Percentiles rank a stretch among this genome's conserved stretches.
Evolutionary conservation across 1,140 invertebrate genomes (phyloP).

Genomic region (Sarcophaga peregrina): DNA sequence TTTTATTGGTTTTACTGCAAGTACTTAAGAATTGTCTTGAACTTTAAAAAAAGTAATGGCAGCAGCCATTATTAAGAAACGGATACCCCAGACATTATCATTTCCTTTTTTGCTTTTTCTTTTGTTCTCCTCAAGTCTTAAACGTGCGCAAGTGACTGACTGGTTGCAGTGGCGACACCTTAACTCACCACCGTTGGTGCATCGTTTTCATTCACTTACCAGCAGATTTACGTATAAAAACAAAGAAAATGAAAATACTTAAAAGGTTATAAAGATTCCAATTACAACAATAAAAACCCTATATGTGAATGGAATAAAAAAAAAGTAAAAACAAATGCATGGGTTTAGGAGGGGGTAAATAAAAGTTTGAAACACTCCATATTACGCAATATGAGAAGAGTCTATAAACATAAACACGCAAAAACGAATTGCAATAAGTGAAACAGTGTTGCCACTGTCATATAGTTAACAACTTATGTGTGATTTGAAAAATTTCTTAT

Average conservation of each 20-base stretch:
- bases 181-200: background rate
- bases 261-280: background rate
- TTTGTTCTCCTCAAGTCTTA: background rate
- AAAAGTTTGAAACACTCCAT: too few species aligned
- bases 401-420: too few species aligned
- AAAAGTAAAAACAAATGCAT: background rate
- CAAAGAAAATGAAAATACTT: slow-evolving; percentile 7
- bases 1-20: too few species aligned
- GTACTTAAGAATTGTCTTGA: too few species aligned
- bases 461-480: too few species aligned
- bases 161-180: slow-evolving; percentile 1
- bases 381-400: too few species aligned
- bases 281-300: slow-evolving; percentile 21
- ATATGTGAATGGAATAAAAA: background rate
- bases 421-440: too few species aligned
- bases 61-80: background rate
- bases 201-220: background rate
- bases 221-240: background rate
- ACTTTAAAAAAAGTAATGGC: background rate
- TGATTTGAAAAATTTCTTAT: too few species aligned
- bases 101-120: background rate
- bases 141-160: background rate
- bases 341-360: too few species aligned
- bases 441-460: too few species aligned
- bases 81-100: background rate